Evolutionary conservation across 92 coral and sea anemone genomes (phyloP).

Genomic region (Desmophyllum pertusum): DNA sequence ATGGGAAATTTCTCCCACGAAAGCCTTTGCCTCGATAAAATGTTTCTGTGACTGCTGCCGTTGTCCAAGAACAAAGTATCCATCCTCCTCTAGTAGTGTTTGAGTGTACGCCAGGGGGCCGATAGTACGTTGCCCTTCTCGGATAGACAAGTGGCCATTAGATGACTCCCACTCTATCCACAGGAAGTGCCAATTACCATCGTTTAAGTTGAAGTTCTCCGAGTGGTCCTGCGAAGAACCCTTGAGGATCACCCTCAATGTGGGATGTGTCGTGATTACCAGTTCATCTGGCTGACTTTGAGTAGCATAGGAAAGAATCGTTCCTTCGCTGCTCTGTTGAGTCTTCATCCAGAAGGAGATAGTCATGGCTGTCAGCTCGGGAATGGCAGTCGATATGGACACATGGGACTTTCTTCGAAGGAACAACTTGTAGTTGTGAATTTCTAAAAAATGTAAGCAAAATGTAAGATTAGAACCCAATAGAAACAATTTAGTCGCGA

Average conservation of each 20-base stretch:
- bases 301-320: constrained; percentile 25
- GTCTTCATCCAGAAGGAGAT: constrained; percentile 33
- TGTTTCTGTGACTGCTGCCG: neutral
- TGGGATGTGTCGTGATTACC: constrained; percentile 24
- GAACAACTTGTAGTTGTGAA: constrained; percentile 15
- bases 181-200: constrained; percentile 26
- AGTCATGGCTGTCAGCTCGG: constrained; percentile 11
- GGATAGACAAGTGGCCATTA: neutral
- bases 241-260: constrained; percentile 7
- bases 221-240: neutral
- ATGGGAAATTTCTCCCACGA: constrained; percentile 20
- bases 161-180: constrained; percentile 3
- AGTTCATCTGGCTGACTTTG: neutral
- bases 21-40: constrained; percentile 3
- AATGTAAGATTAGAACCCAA: too few relatives aligned
- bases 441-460: neutral
- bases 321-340: constrained; percentile 13
- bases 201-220: neutral
- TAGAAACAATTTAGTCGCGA: too few relatives aligned
- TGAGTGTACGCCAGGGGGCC: neutral
- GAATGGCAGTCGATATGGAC: neutral
- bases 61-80: constrained; percentile 23
- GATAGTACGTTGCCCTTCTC: neutral
- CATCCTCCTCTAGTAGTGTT: neutral
- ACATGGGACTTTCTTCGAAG: constrained; percentile 16